phyloP scores from a whole-genome alignment of 2,888 invertebrate genomes.

The Ctena decussata region DNA sequence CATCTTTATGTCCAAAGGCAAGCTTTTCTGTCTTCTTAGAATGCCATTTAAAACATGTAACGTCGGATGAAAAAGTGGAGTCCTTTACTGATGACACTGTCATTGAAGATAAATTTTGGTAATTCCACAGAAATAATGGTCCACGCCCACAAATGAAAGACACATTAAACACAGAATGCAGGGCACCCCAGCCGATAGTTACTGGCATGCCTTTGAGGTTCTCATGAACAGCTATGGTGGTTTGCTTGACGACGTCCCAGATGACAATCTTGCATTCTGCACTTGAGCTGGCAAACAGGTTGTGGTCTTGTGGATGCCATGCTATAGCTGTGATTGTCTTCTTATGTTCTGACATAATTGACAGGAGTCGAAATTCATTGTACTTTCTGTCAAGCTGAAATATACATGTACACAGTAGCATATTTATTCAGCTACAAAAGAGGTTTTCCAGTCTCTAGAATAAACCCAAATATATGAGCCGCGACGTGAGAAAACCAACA shows the following conservation, averaged over 20 bases:
- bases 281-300: conserved; percentile 86
- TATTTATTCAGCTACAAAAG: too few species aligned
- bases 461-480: too few species aligned
- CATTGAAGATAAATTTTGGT: conserved; percentile 56
- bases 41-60: conserved; percentile 85
- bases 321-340: conserved; percentile 86
- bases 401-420: conserved; percentile 24
- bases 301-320: conserved; percentile 85
- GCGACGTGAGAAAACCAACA: too few species aligned
- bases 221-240: conserved; percentile 79
- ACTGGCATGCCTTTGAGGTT: conserved; percentile 77
- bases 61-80: conserved; percentile 75
- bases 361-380: conserved; percentile 86
- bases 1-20: conserved; percentile 86
- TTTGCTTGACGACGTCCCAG: conserved; percentile 86
- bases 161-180: conserved; percentile 74
- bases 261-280: conserved; percentile 85
- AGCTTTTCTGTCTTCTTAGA: conserved; percentile 81
- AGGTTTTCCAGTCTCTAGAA: too few species aligned
- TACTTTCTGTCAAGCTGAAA: conserved; percentile 83
- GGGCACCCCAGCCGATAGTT: conserved; percentile 84
- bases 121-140: conserved; percentile 85
- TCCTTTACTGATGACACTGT: conserved; percentile 74
- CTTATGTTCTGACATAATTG: conserved; percentile 87
- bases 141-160: conserved; percentile 81